Evolutionary conservation across 2,113 vertebrate genomes (phyloP).

Genomic region (Deroptyus accipitrinus): DNA sequence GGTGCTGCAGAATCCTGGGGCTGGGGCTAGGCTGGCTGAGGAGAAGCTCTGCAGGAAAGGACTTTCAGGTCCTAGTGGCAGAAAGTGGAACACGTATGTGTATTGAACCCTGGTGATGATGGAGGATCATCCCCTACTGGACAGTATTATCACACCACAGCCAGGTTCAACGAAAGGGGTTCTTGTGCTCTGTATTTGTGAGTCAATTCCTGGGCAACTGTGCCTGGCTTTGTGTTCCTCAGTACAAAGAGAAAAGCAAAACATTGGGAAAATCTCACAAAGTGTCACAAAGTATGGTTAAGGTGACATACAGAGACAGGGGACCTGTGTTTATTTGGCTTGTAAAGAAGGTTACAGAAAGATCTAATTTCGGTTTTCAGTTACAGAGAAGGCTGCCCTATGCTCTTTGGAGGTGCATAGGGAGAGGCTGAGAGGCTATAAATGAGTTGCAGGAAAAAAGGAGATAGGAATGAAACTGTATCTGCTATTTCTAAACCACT

Average conservation of each 20-base stretch:
- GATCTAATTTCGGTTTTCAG: neutral
- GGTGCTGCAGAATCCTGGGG: neutral
- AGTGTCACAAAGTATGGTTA: neutral
- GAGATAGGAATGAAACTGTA: neutral
- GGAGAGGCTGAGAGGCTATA: neutral
- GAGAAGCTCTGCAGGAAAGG: neutral
- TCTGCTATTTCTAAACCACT: conserved; percentile 42
- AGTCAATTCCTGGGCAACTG: neutral
- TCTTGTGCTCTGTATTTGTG: neutral
- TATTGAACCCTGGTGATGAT: neutral
- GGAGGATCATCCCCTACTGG: neutral
- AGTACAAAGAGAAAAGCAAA: neutral
- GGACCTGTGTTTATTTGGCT: neutral
- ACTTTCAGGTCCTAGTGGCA: neutral
- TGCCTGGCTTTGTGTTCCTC: neutral
- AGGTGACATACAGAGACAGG: neutral
- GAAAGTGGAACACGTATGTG: neutral
- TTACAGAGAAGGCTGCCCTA: neutral
- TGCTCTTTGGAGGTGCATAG: neutral
- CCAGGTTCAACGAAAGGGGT: neutral
- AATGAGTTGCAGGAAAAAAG: neutral
- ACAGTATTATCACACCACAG: neutral
- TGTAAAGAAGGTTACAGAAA: neutral
- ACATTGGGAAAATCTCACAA: neutral
- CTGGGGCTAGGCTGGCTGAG: neutral